Evolutionary conservation across 2,888 invertebrate genomes (phyloP), one percentile per base, ranked within the genome.

Genomic region (Cryptosula pallasiana): DNA sequence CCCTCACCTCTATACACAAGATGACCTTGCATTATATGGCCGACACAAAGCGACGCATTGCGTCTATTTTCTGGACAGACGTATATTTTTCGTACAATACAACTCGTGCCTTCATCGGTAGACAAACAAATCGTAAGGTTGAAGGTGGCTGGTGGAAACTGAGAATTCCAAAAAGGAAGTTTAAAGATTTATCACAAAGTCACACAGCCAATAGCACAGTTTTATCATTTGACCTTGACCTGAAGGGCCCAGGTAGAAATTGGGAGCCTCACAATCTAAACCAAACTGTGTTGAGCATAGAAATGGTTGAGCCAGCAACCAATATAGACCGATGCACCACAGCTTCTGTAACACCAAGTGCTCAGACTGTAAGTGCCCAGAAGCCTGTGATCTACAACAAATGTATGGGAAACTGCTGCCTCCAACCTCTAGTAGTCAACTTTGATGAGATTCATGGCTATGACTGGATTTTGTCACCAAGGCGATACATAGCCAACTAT

Each of bases 381-480:
- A n/a, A n/a, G n/a, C 45, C 45, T 45, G 45, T 45, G 9, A 20
- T 20, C 20, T 20, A 13, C 20, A 5, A 9, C 23, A 57, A 23
- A 57, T 63, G 63, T 32, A 34, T 34, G 80, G 89, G 90, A 34
- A 89, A 93, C 69, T 98, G 98, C 86, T 98, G 98, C 82, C 90
- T 96, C 1, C 95, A 95, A 85, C 95, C 95, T 0, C 88, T 97
- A 58, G 90, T 90, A 20, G 94, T 98, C n/a, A 93, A 96, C 87
- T 98, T 98, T 84, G 92, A 92, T 78, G 90, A 91, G 81, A 95
- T 97, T 82, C n/a, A n/a, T n/a, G 95, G 95, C 34, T 96, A 96
- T 95, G 94, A 96, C 83, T 98, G 95, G 91, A 93, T 98, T 79
- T 94, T 98, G 73, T 95, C 95, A 0, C 98, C 98, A 0, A 94